Evolutionary conservation across 2,113 vertebrate genomes (phyloP).

Genomic region (Zosterops borbonicus): DNA sequence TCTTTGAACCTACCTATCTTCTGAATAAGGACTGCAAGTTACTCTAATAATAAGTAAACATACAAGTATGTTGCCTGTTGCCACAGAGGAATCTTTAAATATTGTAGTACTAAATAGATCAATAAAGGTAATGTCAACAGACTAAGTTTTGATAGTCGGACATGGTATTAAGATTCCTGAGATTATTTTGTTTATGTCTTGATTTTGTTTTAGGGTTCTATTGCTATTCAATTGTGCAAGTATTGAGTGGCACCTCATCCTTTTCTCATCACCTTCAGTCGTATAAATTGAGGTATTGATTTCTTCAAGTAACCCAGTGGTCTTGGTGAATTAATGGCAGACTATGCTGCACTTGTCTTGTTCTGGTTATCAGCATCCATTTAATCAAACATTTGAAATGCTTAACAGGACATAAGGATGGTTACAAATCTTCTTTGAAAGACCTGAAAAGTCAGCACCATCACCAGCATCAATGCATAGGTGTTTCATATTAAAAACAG

Average conservation of each 20-base stretch:
- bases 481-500: conserved; percentile 26
- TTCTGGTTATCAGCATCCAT: conserved; percentile 44
- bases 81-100: not conserved
- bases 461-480: not conserved
- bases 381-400: conserved; percentile 48
- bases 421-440: conserved; percentile 37
- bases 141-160: not conserved
- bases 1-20: not conserved
- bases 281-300: conserved; percentile 44
- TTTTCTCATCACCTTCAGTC: not conserved
- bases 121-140: not conserved
- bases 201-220: not conserved
- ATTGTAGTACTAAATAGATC: not conserved
- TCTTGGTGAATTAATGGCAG: conserved; percentile 59
- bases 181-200: not conserved
- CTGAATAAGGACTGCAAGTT: not conserved
- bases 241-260: not conserved
- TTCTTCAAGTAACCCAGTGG: conserved; percentile 43
- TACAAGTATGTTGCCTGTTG: not conserved
- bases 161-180: not conserved
- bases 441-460: not conserved
- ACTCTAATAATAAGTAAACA: not conserved
- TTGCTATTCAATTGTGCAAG: not conserved
- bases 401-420: not conserved
- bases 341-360: conserved; percentile 33